Conservation (phyloP, 2,888 invertebrate genomes). For the Parnassius smintheus region DNA sequence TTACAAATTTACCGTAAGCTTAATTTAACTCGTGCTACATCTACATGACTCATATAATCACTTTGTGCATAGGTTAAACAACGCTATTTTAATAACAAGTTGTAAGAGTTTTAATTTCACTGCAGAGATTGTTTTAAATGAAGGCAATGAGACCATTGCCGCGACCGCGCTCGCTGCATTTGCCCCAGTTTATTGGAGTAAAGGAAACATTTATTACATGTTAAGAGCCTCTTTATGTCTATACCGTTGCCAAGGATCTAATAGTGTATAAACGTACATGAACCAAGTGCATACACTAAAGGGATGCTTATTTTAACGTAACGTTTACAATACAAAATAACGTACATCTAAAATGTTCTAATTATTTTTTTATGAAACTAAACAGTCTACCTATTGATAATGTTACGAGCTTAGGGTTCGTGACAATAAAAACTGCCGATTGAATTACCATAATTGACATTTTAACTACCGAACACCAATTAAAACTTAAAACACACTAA, state of each 20-base stretch:
- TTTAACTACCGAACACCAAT: no score
- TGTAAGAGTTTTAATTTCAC: slow-evolving; percentile 39
- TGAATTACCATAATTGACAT: no score
- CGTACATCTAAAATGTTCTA: no score
- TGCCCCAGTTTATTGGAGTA: slow-evolving; percentile 60
- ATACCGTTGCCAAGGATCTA: slow-evolving; percentile 60
- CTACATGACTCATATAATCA: slow-evolving; percentile 17
- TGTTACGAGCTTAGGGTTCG: no score
- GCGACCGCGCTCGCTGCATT: slow-evolving; percentile 46
- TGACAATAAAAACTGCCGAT: no score
- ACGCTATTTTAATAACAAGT: slow-evolving; percentile 28
- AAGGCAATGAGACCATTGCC: slow-evolving; percentile 55
- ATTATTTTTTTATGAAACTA: no score
- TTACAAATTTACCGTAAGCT: slow-evolving; percentile 17
- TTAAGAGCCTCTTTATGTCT: slow-evolving; percentile 67
- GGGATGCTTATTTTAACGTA: slow-evolving; percentile 14
- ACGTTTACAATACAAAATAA: slow-evolving; percentile 39
- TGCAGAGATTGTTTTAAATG: slow-evolving; percentile 59
- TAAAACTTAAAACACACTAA: no score
- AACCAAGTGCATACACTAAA: slow-evolving; percentile 38
- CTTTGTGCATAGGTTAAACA: slow-evolving; percentile 27
- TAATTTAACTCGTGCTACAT: neutral
- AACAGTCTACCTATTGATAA: no score
- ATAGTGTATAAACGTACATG: slow-evolving; percentile 46
- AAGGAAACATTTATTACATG: slow-evolving; percentile 71